phyloP scores from a whole-genome alignment of 1,140 invertebrate species.

The Drosophila melanica region DNA sequence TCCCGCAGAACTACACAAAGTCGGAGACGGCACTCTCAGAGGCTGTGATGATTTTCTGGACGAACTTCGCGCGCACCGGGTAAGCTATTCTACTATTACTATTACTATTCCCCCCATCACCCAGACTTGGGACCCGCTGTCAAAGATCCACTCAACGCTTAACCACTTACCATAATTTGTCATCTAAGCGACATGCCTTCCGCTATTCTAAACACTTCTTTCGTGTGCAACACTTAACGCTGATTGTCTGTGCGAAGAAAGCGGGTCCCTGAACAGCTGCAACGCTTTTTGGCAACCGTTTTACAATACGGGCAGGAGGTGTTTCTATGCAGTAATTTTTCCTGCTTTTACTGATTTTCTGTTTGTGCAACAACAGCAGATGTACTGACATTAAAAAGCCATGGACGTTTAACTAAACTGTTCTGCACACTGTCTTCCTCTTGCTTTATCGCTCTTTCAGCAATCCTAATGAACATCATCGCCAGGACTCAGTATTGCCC shows the following conservation, averaged over 20 bases:
- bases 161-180: conserved; percentile 42
- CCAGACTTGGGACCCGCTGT: neutral
- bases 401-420: conserved; percentile 12
- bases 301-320: conserved; percentile 48
- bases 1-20: conserved; percentile 95
- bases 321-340: conserved; percentile 20
- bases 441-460: conserved; percentile 84
- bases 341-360: conserved; percentile 40
- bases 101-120: too few relatives aligned
- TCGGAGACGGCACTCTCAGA: conserved; percentile 95
- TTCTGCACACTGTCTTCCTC: neutral
- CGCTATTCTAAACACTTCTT: conserved; percentile 28
- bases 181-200: conserved; percentile 19
- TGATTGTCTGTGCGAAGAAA: conserved; percentile 44
- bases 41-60: conserved; percentile 96
- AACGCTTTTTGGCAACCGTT: conserved; percentile 25
- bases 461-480: conserved; percentile 94
- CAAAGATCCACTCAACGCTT: neutral
- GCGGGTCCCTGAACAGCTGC: conserved; percentile 29
- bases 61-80: conserved; percentile 99
- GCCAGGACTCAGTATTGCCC: conserved; percentile 89
- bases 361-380: conserved; percentile 7
- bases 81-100: too few relatives aligned
- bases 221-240: conserved; percentile 43
- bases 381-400: conserved; percentile 10